Conservation (phyloP, 2,888 invertebrate species). For the Watsonalla binaria region DNA sequence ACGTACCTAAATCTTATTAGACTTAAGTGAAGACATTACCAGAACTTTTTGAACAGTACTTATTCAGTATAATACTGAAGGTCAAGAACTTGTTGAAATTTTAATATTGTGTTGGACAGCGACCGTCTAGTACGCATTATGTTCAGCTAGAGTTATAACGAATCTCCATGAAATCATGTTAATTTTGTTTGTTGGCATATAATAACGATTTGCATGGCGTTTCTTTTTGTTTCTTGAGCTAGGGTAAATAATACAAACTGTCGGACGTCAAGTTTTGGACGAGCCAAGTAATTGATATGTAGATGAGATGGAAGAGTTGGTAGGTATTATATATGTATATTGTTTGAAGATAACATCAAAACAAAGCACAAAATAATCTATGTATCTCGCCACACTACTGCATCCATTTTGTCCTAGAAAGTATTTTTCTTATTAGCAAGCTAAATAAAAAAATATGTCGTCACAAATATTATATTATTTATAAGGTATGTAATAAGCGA, state of each 20-base stretch:
- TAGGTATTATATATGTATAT: not conserved
- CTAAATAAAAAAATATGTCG: no score
- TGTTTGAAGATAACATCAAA: not conserved
- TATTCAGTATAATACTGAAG: conserved; percentile 8
- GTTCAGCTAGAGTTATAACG: conserved; percentile 11
- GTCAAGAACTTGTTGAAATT: conserved; percentile 8
- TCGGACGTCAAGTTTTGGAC: not conserved
- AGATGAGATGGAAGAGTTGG: not conserved
- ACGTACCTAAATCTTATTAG: no score
- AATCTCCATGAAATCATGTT: conserved; percentile 19
- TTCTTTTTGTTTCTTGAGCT: not conserved
- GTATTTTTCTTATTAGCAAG: no score
- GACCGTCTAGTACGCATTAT: not conserved
- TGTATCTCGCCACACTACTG: no score
- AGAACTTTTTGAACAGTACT: not conserved
- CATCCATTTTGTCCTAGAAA: no score
- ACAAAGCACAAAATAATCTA: not conserved
- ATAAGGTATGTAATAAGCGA: no score
- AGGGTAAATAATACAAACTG: not conserved
- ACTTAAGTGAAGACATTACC: not conserved
- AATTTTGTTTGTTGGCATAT: conserved; percentile 10
- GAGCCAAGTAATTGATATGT: not conserved
- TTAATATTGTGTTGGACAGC: not conserved
- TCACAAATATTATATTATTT: no score
- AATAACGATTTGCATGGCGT: conserved; percentile 5